A percentile compares a stretch with the other conserved stretches of the same genome.
Evolutionary conservation across 35 echinoderm and acorn worm genomes (phyloP).

Genomic region (Lytechinus variegatus): DNA sequence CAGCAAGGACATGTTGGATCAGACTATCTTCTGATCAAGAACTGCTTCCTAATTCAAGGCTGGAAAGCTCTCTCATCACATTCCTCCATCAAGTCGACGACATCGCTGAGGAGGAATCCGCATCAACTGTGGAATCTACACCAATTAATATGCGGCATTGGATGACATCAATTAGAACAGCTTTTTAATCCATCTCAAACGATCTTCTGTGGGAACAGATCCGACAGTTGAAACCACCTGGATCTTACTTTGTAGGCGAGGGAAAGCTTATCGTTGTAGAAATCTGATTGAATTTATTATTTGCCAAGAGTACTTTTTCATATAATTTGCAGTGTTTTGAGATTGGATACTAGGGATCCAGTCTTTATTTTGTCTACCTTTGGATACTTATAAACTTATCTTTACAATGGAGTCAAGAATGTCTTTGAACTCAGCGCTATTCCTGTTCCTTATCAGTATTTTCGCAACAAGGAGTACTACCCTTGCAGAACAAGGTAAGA

Average conservation of each 20-base stretch:
- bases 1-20: constrained; percentile 1
- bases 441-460: constrained; percentile 21
- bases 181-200: background rate
- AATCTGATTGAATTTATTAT: background rate
- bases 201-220: background rate
- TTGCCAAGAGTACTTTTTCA: background rate
- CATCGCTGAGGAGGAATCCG: background rate
- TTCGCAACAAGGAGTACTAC: background rate
- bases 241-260: background rate
- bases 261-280: background rate
- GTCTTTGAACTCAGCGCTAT: background rate
- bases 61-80: background rate
- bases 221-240: background rate
- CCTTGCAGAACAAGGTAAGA: background rate
- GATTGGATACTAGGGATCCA: background rate
- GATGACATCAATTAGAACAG: background rate
- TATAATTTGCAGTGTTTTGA: background rate
- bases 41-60: background rate
- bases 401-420: constrained; percentile 2
- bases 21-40: background rate
- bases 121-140: background rate
- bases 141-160: background rate
- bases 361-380: constrained; percentile 1
- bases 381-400: background rate
- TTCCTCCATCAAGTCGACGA: background rate